These are phyloP conservation scores for Augochlorella aurata DNA, from an alignment of 2,888 invertebrate species.

Conservation along the genomic window DNA sequence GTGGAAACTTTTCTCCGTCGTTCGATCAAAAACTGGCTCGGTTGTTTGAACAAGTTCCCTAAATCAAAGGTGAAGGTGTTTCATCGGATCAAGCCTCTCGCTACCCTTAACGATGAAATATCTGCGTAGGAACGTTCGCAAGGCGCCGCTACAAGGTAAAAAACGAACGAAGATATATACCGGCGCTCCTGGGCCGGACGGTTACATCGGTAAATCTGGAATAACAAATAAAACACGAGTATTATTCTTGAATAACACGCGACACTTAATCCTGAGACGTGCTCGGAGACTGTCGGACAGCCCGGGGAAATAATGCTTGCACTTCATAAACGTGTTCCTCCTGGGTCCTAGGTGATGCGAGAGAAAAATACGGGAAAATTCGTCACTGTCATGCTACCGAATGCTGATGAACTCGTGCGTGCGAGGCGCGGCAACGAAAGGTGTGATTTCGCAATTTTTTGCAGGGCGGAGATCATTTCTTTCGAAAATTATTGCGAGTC, in stretches of 20 bases:
- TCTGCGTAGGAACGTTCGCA: neutral
- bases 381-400: neutral
- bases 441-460: no score
- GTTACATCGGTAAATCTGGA: neutral
- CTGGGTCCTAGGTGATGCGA: neutral
- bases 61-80: slow-evolving; percentile 24
- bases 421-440: no score
- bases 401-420: neutral
- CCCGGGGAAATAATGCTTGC: neutral
- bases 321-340: neutral
- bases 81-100: slow-evolving; percentile 14
- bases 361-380: neutral
- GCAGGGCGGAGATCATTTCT: no score
- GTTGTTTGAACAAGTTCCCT: slow-evolving; percentile 22
- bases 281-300: neutral
- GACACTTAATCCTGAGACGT: neutral
- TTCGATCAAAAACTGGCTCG: slow-evolving; percentile 14
- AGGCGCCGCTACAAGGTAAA: neutral
- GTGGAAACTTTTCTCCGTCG: slow-evolving; percentile 3
- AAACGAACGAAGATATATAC: slow-evolving; percentile 11
- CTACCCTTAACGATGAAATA: slow-evolving; percentile 27
- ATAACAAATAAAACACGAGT: neutral
- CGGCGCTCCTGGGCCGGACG: neutral
- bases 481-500: no score
- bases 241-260: neutral